Evolutionary conservation across 2,113 vertebrate genomes (phyloP), one percentile per base, ranked within the genome.

Genomic region (Ceyx margarethae): DNA sequence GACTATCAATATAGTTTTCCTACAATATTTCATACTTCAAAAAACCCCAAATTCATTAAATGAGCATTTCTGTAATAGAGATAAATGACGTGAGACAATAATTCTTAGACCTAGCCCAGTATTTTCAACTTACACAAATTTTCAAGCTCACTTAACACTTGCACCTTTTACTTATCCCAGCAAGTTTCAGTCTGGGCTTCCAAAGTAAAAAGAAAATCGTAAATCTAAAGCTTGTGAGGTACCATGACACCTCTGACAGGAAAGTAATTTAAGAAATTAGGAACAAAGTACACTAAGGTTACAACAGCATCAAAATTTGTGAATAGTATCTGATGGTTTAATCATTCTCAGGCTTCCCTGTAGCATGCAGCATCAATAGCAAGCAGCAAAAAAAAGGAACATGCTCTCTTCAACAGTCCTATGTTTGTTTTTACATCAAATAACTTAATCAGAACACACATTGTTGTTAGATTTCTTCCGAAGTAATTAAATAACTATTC

Each of bases 401-500:
- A 35, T 80, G 71, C 57, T 76, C 65, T 90, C 94, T 95, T 94
- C 60, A 93, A 26, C 75, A 80, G 82, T 37, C 58, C 79, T 42
- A 1, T 68, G 87, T 85, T 76, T 97, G 95, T 91, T 97, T 96
- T 95, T 94, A 95, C 75, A 97, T 95, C 95, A 96, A 97, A 95
- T 94, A 96, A 96, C 95, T 97, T 97, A 97, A 98, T 98, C 97
- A 95, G 95, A 98, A 97, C 90, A 95, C 96, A 97, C 92, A 97
- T 93, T 94, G 94, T 91, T 96, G 95, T 96, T 92, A 97, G 96
- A 98, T 97, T 98, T 97, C 97, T 94, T 86, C 69, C 8, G 4
- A 96, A 93, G 97, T 98, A 97, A 98, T 98, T 97, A 98, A 97
- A 98, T 97, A 98, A 95, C 96, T 96, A 97, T 97, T 97, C 92